Conservation (phyloP, 2,797 vertebrate species). For the Acestrorhynchus altus region DNA sequence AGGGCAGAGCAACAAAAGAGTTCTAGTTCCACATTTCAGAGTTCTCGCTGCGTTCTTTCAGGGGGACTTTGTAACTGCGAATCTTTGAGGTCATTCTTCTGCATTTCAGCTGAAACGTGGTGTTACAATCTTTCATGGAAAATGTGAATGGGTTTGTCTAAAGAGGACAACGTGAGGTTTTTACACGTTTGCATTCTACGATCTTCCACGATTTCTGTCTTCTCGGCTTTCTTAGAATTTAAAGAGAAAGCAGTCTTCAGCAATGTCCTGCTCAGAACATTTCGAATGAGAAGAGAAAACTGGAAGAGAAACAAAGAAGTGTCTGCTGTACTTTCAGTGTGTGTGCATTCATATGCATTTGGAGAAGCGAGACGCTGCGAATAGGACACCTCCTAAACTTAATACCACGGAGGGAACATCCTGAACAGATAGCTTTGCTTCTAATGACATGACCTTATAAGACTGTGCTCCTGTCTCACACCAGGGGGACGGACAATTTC, state of each 20-base stretch:
- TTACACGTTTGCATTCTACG: neutral
- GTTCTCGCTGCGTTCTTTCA: neutral
- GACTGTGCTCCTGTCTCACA: neutral
- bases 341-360: constrained; percentile 38
- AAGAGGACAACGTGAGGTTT: neutral
- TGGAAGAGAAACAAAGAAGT: constrained; percentile 68
- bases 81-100: neutral
- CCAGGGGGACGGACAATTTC: too few species aligned
- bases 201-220: neutral
- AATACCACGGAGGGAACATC: neutral
- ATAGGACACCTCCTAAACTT: constrained; percentile 31
- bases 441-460: neutral
- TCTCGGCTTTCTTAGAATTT: neutral
- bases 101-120: neutral
- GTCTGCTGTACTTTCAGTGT: constrained; percentile 41
- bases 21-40: neutral
- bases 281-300: constrained; percentile 63
- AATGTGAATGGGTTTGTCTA: neutral
- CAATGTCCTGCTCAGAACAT: constrained; percentile 12
- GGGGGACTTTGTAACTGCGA: neutral
- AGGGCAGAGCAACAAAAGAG: constrained; percentile 38
- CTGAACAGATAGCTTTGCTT: neutral
- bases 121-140: neutral
- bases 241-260: constrained; percentile 32
- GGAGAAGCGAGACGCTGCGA: constrained; percentile 53